Base-by-base conservation (phyloP, 2,888 invertebrate genomes). In the Odiellus spinosus region DNA sequence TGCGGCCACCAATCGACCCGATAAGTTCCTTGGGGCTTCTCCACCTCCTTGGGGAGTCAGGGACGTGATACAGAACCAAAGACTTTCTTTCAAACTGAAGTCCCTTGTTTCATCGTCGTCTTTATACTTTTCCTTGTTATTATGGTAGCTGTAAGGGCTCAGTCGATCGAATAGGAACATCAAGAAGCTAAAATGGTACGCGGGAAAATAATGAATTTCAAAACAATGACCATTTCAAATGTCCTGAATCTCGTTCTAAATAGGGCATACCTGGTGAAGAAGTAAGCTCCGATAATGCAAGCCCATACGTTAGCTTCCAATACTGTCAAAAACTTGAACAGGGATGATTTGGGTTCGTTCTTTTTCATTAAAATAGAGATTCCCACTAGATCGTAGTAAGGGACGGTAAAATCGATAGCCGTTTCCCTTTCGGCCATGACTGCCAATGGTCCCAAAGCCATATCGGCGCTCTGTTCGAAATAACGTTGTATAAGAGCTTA, bases 61-160 rank as follows among this genome's bases (percentile, higher is more conserved):
- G 32, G 93, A 93, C 36, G 95, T 95, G 88, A 96, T 91, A 62
- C 95, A 95, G 65, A 96, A 96, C 95, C 95, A 96, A 0, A 96
- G 73, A 61, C 93, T 93, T 67, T 96, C 96, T 64, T 91, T 93
- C 34, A 96, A 67, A 40, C 82, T 87, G 62, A 96, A 96, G 62
- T 90, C 86, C 3, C 95, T 72, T 62, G 91, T 91, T 61, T 91
- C 91, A 56, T 87, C 86, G 34, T 62, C 61, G 34, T 59, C 57
- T 61, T 81, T 82, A 63, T 90, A 91, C 61, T 86, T 87, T 50
- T 88, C 86, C 6, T 84, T 73, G 63, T 91, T 91, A 63, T 93
- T 93, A 60, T 83, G 91, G 63, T 87, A 93, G 59, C 93, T 93
- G 69, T 91, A 95, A 0, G 96, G 96, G 60, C 90, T 91, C 80